Conservation (phyloP, 2,797 vertebrate genomes). For the Rhinichthys osculus region DNA sequence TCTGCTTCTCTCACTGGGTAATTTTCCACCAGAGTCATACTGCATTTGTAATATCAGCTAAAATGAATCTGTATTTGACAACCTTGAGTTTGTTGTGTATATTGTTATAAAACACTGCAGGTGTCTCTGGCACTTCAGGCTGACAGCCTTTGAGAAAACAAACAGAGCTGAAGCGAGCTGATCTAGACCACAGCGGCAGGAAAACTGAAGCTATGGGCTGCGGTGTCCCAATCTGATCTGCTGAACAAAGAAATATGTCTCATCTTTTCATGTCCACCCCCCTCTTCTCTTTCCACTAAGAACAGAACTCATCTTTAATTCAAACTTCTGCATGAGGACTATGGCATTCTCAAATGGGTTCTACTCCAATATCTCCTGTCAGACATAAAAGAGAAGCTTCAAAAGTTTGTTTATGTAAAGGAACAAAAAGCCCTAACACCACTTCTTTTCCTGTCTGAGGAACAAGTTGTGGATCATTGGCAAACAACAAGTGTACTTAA, state of each 20-base stretch:
- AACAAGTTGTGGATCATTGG: constrained; percentile 5
- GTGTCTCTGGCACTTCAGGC: background rate
- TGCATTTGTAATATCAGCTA: background rate
- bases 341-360: constrained; percentile 31
- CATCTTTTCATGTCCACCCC: constrained; percentile 43
- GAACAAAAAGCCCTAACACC: background rate
- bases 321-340: constrained; percentile 55
- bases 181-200: constrained; percentile 11
- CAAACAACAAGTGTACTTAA: constrained; percentile 15
- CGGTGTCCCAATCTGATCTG: background rate
- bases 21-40: background rate
- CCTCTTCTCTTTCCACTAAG: constrained; percentile 20
- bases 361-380: constrained; percentile 32
- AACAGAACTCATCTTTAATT: constrained; percentile 70
- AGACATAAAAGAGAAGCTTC: constrained; percentile 29
- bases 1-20: constrained; percentile 13
- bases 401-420: constrained; percentile 7
- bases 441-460: background rate
- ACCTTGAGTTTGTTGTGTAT: background rate
- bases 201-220: constrained; percentile 15
- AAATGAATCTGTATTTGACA: background rate
- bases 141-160: constrained; percentile 26
- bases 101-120: background rate
- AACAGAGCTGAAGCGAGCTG: background rate
- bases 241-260: constrained; percentile 51